Conservation (phyloP, 37 sponge, comb jelly and placozoan species). For the Oscarella lobularis region DNA sequence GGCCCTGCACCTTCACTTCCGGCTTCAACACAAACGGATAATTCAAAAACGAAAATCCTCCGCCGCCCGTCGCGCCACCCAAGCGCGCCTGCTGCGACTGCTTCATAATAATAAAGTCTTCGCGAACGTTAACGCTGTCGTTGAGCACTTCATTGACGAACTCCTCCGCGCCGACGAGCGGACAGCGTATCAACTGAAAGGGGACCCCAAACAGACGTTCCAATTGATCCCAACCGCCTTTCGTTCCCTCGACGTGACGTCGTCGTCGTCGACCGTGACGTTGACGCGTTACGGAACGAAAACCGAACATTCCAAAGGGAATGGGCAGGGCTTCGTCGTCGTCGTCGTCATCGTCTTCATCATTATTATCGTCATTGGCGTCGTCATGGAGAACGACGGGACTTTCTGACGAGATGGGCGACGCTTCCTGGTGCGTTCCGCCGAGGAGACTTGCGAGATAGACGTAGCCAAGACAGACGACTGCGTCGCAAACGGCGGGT, state of each 20-base stretch:
- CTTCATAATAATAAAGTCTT: constrained; percentile 14
- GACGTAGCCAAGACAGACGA: constrained; percentile 34
- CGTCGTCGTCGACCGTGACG: not conserved
- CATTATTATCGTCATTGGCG: constrained; percentile 16
- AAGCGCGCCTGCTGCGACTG: constrained; percentile 9
- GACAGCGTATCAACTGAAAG: not conserved
- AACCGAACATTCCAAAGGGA: not conserved
- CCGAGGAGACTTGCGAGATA: constrained; percentile 67
- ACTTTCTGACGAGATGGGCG: not conserved
- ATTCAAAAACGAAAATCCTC: constrained; percentile 53
- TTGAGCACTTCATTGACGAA: constrained; percentile 80
- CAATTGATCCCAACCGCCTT: not conserved
- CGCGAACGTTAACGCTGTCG: constrained; percentile 23
- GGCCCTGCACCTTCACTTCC: constrained; percentile 71
- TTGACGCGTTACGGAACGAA: not conserved
- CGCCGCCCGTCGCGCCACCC: not conserved
- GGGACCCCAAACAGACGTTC: not conserved
- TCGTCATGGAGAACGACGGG: constrained; percentile 14
- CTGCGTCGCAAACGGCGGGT: not conserved
- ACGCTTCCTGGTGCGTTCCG: constrained; percentile 16
- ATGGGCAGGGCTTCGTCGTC: constrained; percentile 3
- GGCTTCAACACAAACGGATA: constrained; percentile 67
- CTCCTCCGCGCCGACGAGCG: constrained; percentile 4
- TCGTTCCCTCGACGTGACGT: not conserved
- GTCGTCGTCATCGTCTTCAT: constrained; percentile 6